Conservation (phyloP, 2,113 vertebrate genomes). For the Odobenus rosmarus region DNA sequence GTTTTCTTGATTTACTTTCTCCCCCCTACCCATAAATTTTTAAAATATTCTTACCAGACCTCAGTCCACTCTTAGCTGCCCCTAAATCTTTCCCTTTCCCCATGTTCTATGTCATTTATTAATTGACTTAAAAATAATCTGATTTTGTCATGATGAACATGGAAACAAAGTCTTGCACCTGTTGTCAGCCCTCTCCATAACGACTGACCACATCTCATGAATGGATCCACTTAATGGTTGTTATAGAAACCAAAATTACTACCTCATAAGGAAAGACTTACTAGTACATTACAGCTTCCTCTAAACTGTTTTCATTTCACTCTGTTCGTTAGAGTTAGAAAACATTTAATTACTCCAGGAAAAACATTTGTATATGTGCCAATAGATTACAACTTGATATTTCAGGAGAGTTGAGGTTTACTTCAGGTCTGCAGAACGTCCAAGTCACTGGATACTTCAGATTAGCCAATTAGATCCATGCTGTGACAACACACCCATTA, state of each 20-base stretch:
- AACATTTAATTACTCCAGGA: not conserved
- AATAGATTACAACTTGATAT: not conserved
- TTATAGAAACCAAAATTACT: conserved; percentile 60
- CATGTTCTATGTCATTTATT: not conserved
- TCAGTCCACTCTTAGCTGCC: not conserved
- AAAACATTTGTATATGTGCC: not conserved
- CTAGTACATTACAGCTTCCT: not conserved
- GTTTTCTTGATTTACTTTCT: not conserved
- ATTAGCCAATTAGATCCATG: not conserved
- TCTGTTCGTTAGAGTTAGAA: not conserved
- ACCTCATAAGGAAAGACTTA: not conserved
- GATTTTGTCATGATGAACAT: not conserved
- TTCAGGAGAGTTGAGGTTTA: not conserved
- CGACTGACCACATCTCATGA: conserved; percentile 45
- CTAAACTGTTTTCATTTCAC: conserved; percentile 32
- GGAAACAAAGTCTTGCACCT: not conserved
- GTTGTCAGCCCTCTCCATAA: not conserved
- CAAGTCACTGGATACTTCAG: not conserved
- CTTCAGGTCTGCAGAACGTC: not conserved
- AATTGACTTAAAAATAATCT: not conserved
- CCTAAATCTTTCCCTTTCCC: too few relatives aligned
- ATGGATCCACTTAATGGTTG: conserved; percentile 1
- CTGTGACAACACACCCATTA: not conserved
- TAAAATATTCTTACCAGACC: not conserved
- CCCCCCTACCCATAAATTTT: not conserved